These are phyloP conservation scores for Ellobius talpinus DNA, from an alignment of 2,113 vertebrate genomes.

Conservation along the genomic window DNA sequence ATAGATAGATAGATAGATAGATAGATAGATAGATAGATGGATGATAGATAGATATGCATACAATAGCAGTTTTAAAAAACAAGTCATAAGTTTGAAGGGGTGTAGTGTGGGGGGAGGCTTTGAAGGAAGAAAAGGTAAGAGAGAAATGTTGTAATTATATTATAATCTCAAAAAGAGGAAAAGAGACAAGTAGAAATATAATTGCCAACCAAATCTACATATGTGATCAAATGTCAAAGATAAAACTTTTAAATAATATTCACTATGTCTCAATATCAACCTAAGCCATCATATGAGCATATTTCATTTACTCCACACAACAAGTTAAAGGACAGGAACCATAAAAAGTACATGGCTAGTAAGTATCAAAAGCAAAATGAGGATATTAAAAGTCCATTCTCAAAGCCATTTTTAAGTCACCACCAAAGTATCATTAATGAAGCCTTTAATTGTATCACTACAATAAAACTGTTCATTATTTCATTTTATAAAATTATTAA, in stretches of 20 bases:
- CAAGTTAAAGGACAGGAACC: not conserved
- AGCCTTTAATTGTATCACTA: not conserved
- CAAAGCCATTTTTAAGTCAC: not conserved
- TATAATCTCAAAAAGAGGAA: not conserved
- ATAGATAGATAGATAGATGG: too few relatives aligned
- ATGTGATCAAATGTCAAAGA: not conserved
- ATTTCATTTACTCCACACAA: not conserved
- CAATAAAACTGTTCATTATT: not conserved
- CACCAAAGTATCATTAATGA: not conserved
- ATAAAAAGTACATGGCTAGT: not conserved
- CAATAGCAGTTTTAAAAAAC: not conserved
- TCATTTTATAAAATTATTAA: not conserved
- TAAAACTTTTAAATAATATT: not conserved
- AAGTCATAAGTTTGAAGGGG: not conserved
- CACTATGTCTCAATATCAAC: not conserved
- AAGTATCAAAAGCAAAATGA: not conserved
- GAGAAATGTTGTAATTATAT: not conserved
- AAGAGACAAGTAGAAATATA: not conserved
- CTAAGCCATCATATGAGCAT: not conserved
- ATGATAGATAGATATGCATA: not conserved
- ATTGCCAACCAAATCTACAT: not conserved
- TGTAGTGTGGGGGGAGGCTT: rapidly evolving
- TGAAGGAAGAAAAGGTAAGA: not conserved
- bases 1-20: too few relatives aligned
- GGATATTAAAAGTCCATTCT: not conserved